Evolutionary conservation across 2,888 invertebrate species (phyloP).

Genomic region (Noctuana brunneofusca): DNA sequence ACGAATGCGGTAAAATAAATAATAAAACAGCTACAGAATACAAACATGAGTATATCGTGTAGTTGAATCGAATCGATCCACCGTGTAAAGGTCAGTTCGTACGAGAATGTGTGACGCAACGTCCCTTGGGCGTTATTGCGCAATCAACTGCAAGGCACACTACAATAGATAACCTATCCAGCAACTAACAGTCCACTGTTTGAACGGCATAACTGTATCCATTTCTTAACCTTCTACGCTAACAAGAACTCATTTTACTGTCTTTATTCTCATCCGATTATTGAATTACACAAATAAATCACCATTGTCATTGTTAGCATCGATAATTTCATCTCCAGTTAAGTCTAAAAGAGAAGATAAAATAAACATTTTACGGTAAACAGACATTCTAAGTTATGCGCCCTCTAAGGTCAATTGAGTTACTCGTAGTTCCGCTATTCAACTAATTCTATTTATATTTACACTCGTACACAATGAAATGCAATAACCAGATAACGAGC

Average conservation of each 20-base stretch:
- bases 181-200: slow-evolving; percentile 3
- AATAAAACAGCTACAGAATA: slow-evolving; percentile 22
- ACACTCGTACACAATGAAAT: slow-evolving; percentile 34
- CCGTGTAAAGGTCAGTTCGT: slow-evolving; percentile 70
- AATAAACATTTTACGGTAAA: neutral
- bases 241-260: neutral
- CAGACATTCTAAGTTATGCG: slow-evolving; percentile 24
- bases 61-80: slow-evolving; percentile 70
- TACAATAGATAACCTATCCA: slow-evolving; percentile 33
- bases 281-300: neutral
- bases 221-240: neutral
- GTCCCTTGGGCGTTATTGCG: slow-evolving; percentile 65
- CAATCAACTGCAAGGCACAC: slow-evolving; percentile 61
- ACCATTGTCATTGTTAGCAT: neutral
- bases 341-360: neutral
- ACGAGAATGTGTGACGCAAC: slow-evolving; percentile 72
- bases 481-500: slow-evolving; percentile 41
- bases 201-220: neutral
- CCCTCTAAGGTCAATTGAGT: slow-evolving; percentile 27
- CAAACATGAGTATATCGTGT: slow-evolving; percentile 42
- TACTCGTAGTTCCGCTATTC: slow-evolving; percentile 30
- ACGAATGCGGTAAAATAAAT: slow-evolving; percentile 18
- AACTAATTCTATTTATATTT: slow-evolving; percentile 34
- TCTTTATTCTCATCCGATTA: neutral
- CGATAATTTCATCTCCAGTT: neutral